Percentiles rank a stretch among this genome's conserved stretches.
These are phyloP conservation scores for Bellardia pandia DNA, from an alignment of 2,888 invertebrate genomes.

Conservation along the genomic window DNA sequence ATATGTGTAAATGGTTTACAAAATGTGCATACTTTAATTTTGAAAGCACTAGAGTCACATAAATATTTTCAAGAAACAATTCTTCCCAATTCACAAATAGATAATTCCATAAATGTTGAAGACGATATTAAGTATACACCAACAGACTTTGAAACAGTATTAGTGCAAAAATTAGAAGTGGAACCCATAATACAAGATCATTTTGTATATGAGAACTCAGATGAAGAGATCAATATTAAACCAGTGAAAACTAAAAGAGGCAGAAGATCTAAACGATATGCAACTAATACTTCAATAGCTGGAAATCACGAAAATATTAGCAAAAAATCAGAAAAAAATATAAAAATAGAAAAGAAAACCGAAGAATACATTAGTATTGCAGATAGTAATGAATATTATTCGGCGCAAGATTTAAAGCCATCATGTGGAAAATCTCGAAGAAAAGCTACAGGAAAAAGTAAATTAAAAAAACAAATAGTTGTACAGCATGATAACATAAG, in stretches of 20 bases:
- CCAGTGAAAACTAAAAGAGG: neutral
- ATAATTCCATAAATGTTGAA: neutral
- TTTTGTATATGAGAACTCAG: neutral
- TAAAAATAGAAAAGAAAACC: neutral
- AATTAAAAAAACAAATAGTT: neutral
- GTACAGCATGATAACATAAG: neutral
- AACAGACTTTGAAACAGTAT: constrained; percentile 48
- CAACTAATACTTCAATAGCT: neutral
- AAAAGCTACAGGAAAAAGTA: neutral
- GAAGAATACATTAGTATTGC: neutral
- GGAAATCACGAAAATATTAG: neutral
- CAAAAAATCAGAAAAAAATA: neutral
- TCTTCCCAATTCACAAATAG: neutral
- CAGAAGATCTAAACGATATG: neutral
- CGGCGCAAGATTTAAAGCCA: neutral
- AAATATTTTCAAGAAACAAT: constrained; percentile 32
- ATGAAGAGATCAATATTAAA: neutral
- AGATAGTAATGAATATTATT: neutral
- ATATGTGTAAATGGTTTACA: constrained; percentile 43
- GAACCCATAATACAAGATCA: constrained; percentile 11
- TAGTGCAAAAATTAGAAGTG: constrained; percentile 45
- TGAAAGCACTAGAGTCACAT: constrained; percentile 52
- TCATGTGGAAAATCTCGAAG: neutral
- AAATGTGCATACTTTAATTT: constrained; percentile 39
- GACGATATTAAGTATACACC: constrained; percentile 36